phyloP scores from a whole-genome alignment of 2,888 invertebrate species.

The Limnephilus auricula region DNA sequence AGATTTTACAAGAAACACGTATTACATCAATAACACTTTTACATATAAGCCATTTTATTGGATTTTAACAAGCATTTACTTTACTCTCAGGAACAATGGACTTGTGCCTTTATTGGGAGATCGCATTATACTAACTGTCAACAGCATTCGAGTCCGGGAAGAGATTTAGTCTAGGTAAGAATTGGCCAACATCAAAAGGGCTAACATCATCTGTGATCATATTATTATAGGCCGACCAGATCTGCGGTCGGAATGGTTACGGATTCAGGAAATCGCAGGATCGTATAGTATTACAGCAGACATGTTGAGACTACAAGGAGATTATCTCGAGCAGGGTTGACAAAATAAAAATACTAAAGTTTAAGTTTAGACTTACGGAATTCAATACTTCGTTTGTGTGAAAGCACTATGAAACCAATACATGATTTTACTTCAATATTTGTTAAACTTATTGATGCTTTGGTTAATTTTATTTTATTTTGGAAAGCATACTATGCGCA shows the following conservation, averaged over 20 bases:
- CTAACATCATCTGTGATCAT: conserved; percentile 22
- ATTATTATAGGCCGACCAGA: background rate
- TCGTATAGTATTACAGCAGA: conserved; percentile 21
- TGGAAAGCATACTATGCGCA: no score
- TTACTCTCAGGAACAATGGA: background rate
- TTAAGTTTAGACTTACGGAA: no score
- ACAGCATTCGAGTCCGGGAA: background rate
- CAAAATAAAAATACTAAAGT: background rate
- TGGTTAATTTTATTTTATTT: no score
- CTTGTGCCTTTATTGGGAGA: background rate
- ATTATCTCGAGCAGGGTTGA: conserved; percentile 31
- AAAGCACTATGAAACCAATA: no score
- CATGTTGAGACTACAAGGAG: conserved; percentile 31
- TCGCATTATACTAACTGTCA: background rate
- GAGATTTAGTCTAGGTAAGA: background rate
- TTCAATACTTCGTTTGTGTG: no score
- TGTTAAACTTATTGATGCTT: no score
- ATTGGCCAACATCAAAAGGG: background rate
- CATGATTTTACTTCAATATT: no score
- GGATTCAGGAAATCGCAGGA: conserved; percentile 33
- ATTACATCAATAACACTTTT: no score
- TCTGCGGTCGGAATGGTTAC: conserved; percentile 23
- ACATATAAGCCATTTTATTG: background rate
- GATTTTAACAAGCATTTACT: background rate
- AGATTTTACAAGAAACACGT: no score